A percentile compares a stretch with the other conserved stretches of the same genome.
phyloP scores from a whole-genome alignment of 92 coral and sea anemone genomes.

The Nematostella vectensis region DNA sequence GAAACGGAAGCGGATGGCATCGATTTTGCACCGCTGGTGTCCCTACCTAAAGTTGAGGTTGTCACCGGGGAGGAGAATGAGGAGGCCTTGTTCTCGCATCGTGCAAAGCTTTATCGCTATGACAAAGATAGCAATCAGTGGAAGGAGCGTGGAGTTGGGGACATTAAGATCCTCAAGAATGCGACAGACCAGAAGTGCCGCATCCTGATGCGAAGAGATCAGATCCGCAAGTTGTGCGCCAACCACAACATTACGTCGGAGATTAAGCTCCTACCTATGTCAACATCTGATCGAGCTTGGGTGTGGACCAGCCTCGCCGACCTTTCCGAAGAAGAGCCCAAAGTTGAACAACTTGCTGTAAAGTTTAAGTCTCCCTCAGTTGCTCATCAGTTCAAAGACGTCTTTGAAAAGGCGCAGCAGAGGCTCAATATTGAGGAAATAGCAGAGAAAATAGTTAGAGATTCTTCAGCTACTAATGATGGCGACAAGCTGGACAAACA shows the following conservation, averaged over 20 bases:
- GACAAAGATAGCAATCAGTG: conserved; percentile 36
- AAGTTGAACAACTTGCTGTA: conserved; percentile 52
- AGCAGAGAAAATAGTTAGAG: conserved; percentile 1
- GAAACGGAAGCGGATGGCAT: conserved; percentile 34
- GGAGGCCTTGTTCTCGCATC: conserved; percentile 39
- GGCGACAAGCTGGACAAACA: background rate
- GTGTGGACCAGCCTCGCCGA: conserved; percentile 52
- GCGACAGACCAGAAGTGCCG: conserved; percentile 25
- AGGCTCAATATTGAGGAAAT: conserved; percentile 3
- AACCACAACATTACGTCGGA: conserved; percentile 56
- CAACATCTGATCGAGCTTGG: conserved; percentile 62
- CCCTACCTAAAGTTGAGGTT: conserved; percentile 40
- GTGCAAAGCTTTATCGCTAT: conserved; percentile 57
- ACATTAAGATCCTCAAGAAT: conserved; percentile 46
- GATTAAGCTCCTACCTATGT: conserved; percentile 53
- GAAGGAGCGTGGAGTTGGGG: conserved; percentile 75
- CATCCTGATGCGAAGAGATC: conserved; percentile 70
- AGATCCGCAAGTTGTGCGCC: conserved; percentile 64
- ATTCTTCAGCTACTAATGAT: background rate
- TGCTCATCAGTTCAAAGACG: conserved; percentile 46
- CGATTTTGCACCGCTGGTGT: conserved; percentile 37
- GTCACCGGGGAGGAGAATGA: conserved; percentile 67
- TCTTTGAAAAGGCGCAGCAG: conserved; percentile 59
- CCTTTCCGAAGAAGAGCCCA: conserved; percentile 41
- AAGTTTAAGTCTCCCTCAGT: conserved; percentile 32